Base-by-base conservation (phyloP, 2,113 vertebrate genomes). In the Cardinalis cardinalis region DNA sequence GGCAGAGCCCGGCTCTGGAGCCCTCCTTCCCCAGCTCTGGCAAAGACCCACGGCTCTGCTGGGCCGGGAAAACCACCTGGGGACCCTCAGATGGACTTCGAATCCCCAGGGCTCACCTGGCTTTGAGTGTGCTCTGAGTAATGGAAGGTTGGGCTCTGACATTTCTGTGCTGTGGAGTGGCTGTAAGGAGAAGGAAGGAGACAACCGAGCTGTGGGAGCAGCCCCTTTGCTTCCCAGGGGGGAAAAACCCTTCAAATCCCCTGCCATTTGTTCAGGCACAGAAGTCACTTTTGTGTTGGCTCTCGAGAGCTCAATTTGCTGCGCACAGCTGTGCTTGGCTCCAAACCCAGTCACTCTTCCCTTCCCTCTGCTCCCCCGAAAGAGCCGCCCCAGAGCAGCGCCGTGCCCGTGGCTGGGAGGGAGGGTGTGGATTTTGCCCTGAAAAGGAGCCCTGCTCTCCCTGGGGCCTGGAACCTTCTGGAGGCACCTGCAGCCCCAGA, bases 331-430 rank as follows among this genome's bases (percentile, higher is more conserved):
- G 44, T 21, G 7, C 26, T 53, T 2, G 13, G 7, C 40, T 73
- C 28, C 60, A n/a, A 36, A 68, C 17, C 7, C 40, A 49, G 14
- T 0, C 7, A 1, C 73, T 63, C 23, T 2, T 12, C 29, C 40
- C 6, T 46, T 34, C 43, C 66, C 34, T 53, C 61, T 18, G 56
- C 9, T 31, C 6, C 31, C 9, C 5, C 1, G 2, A 11, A 29
- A 12, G 9, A 7, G 0, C 40, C 20, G 5, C 1, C 13, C 52
- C 53, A 1, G 15, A 16, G 11, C 0, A 2, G 2, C 19, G 0
- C 14, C 6, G 36, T 8, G 70, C 44, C 43, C 11, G 0, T 0
- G 9, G 25, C 14, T 0, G 2, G 8, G 2, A 4, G 29, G 18
- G 36, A 36, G 14, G 40, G 2, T 9, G 24, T 5, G 13, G 8